These are phyloP conservation scores for Atrina japonica DNA, from an alignment of 2,888 invertebrate genomes.

Conservation along the genomic window DNA sequence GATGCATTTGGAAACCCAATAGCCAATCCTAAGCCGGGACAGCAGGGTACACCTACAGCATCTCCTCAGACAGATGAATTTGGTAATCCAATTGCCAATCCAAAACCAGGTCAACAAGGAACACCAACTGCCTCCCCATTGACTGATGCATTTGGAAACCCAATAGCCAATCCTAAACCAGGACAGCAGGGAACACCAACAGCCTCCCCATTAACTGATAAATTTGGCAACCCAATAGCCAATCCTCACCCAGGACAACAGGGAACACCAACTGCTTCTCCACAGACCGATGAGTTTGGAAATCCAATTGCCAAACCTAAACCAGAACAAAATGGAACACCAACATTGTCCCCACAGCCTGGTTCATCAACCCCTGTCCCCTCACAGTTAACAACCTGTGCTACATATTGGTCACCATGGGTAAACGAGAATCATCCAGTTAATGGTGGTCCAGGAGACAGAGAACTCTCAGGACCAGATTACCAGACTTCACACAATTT, in stretches of 20 bases:
- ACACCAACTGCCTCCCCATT: constrained; percentile 32
- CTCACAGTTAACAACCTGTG: constrained; percentile 14
- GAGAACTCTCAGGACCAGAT: constrained; percentile 55
- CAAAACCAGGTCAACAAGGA: background rate
- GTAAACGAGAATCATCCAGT: constrained; percentile 66
- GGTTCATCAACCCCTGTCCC: background rate
- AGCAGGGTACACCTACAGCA: background rate
- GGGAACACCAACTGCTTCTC: constrained; percentile 39
- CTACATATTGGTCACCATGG: constrained; percentile 53
- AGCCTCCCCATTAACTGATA: constrained; percentile 31
- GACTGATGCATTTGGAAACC: constrained; percentile 35
- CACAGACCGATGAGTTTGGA: constrained; percentile 57
- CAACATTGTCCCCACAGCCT: background rate
- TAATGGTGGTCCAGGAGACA: constrained; percentile 53
- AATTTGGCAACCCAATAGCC: constrained; percentile 16
- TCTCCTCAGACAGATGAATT: constrained; percentile 1
- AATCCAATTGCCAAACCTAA: constrained; percentile 12
- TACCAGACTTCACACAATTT: constrained; percentile 56
- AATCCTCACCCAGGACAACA: constrained; percentile 15
- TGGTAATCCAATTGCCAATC: constrained; percentile 8
- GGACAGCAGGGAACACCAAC: constrained; percentile 49
- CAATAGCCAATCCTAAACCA: constrained; percentile 71
- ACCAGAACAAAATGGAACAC: constrained; percentile 13
- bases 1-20: constrained; percentile 15
- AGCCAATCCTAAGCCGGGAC: constrained; percentile 1